phyloP scores from a whole-genome alignment of 2,113 vertebrate genomes.

The Pelvicachromis taeniatus region DNA sequence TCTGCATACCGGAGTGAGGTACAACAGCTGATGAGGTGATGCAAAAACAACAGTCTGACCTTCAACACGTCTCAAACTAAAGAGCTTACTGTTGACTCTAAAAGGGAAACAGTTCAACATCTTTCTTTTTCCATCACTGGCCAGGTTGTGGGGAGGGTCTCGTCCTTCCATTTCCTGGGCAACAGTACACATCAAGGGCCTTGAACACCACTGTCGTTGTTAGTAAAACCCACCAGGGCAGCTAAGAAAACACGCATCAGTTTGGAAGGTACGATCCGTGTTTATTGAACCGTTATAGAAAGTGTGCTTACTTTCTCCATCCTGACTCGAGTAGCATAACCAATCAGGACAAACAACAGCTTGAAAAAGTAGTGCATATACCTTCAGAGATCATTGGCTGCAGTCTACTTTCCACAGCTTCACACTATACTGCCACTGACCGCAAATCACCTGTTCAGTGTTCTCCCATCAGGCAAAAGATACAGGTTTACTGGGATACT shows the following conservation, averaged over 20 bases:
- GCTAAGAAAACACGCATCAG: background rate
- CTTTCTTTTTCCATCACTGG: background rate
- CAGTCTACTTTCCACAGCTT: background rate
- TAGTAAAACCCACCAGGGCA: background rate
- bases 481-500: background rate
- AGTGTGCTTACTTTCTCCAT: background rate
- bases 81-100: background rate
- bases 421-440: background rate
- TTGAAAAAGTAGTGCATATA: background rate
- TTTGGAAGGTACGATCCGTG: background rate
- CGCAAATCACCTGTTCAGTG: background rate
- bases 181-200: background rate
- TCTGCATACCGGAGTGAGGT: background rate
- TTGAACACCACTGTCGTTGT: background rate
- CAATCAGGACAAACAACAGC: background rate
- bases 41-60: background rate
- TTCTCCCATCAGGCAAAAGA: background rate
- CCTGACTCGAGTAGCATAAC: background rate
- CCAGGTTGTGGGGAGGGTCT: background rate
- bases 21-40: background rate
- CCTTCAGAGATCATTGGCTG: background rate
- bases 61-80: background rate
- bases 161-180: background rate
- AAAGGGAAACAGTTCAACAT: background rate
- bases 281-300: background rate